Evolutionary conservation across 2,888 invertebrate genomes (phyloP), one percentile per base, ranked within the genome.

Genomic region (Dryobota labecula): DNA sequence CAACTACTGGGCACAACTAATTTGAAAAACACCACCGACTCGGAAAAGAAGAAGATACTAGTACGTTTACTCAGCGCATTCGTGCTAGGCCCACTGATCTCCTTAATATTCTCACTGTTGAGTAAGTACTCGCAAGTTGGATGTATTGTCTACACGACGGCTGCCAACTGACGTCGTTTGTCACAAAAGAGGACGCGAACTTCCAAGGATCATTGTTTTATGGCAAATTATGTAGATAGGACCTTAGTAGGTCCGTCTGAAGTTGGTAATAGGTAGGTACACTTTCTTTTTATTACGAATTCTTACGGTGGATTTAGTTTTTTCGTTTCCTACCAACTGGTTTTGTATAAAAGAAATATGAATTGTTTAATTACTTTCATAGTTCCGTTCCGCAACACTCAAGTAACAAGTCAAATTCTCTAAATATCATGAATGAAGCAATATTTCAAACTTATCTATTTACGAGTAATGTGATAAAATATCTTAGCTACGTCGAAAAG

Each of bases 181-280:
- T 58, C 51, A 53, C 51, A 41, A 76, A 51, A 51, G 73, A 56
- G 43, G 18, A 45, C 30, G 54, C 11, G 13, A 41, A 78, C 41
- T 58, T 58, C 30, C 41, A 54, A 60, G 53, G 36, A 72, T 60
- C 62, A 78, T 58, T 63, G 73, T 78, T 60, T 54, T 64, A 60
- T n/a, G 58, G 38, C 41, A 43, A 49, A 47, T 76, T 56, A 24
- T 70, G 30, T 41, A 47, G n/a, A 49, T 60, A 9, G 20, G 15
- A 43, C 13, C 36, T 36, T 41, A 30, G 18, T 18, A 18, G n/a
- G 30, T 47, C 45, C n/a, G 38, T 38, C 5, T 57, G 24, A 24
- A 15, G 20, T 15, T 49, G 41, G 11, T 49, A 30, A 15, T 18
- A 51, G 27, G 2, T 27, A 27, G 8, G 51, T 18, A 43, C 36